phyloP scores from a whole-genome alignment of 2,113 vertebrate species.

The Rhegmatorhina hoffmannsi region DNA sequence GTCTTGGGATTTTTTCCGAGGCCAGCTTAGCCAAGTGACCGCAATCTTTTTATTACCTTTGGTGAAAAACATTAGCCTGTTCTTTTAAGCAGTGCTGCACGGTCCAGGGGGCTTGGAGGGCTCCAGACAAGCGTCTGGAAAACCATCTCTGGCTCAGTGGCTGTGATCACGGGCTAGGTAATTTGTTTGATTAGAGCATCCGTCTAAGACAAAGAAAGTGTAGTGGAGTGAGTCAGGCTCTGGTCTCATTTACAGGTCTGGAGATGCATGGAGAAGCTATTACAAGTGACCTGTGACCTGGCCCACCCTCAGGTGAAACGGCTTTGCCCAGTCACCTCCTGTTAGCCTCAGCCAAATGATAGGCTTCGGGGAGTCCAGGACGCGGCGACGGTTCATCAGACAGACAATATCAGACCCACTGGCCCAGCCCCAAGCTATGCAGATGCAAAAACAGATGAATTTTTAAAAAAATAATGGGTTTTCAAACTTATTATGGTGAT shows the following conservation, averaged over 20 bases:
- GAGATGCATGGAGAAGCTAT: slow-evolving; percentile 80
- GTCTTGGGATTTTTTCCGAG: background rate
- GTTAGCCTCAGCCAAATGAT: slow-evolving; percentile 77
- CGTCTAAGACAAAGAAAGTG: slow-evolving; percentile 70
- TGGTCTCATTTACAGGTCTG: slow-evolving; percentile 79
- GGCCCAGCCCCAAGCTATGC: slow-evolving; percentile 72
- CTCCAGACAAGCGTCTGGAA: slow-evolving; percentile 70
- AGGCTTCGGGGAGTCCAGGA: slow-evolving; percentile 57
- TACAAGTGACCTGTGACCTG: slow-evolving; percentile 82
- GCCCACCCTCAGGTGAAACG: slow-evolving; percentile 83
- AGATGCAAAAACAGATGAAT: slow-evolving; percentile 75
- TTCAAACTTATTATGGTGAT: slow-evolving; percentile 71
- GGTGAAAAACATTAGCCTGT: slow-evolving; percentile 35
- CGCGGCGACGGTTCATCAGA: slow-evolving; percentile 52
- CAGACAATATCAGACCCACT: slow-evolving; percentile 62
- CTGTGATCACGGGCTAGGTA: slow-evolving; percentile 57
- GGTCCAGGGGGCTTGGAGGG: slow-evolving; percentile 50
- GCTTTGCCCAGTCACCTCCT: slow-evolving; percentile 77
- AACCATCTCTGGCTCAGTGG: slow-evolving; percentile 66
- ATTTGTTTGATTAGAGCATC: slow-evolving; percentile 77
- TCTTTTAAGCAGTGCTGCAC: slow-evolving; percentile 18
- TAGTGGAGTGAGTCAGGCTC: slow-evolving; percentile 76
- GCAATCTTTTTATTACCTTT: slow-evolving; percentile 54
- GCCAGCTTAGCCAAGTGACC: slow-evolving; percentile 6
- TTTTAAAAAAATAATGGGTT: slow-evolving; percentile 39